Evolutionary conservation across 1,140 invertebrate species (phyloP).

Genomic region (Hormaphis cornu): DNA sequence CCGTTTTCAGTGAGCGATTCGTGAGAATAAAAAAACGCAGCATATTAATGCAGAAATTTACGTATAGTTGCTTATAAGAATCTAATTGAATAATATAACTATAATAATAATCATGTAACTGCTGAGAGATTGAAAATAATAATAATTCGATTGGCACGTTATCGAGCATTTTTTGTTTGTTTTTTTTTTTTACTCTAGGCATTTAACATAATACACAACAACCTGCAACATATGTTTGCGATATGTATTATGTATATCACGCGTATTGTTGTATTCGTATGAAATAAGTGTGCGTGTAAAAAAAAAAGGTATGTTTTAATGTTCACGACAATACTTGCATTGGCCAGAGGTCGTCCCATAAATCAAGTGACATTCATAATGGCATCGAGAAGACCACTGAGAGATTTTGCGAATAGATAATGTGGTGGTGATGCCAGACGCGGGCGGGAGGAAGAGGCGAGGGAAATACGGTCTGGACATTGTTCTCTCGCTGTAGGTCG

Average conservation of each 20-base stretch:
- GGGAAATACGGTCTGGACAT: slow-evolving; percentile 29
- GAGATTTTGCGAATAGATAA: slow-evolving; percentile 30
- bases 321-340: slow-evolving; percentile 19
- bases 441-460: background rate
- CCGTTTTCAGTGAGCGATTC: too few species aligned
- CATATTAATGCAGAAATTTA: too few species aligned
- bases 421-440: background rate
- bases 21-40: too few species aligned
- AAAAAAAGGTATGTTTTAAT: background rate
- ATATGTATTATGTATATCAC: background rate
- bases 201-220: too few species aligned
- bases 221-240: too few species aligned
- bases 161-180: too few species aligned
- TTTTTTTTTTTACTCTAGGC: slow-evolving; percentile 8
- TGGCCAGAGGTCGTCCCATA: slow-evolving; percentile 28
- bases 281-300: slow-evolving; percentile 3
- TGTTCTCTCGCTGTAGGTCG: slow-evolving; percentile 29
- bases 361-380: slow-evolving; percentile 28
- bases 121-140: too few species aligned
- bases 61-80: too few species aligned
- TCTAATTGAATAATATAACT: too few species aligned
- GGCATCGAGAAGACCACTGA: slow-evolving; percentile 1
- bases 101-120: too few species aligned
- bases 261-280: background rate
- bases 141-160: too few species aligned